Evolutionary conservation across 2,888 invertebrate species (phyloP).

Genomic region (Idaea dimidiata): DNA sequence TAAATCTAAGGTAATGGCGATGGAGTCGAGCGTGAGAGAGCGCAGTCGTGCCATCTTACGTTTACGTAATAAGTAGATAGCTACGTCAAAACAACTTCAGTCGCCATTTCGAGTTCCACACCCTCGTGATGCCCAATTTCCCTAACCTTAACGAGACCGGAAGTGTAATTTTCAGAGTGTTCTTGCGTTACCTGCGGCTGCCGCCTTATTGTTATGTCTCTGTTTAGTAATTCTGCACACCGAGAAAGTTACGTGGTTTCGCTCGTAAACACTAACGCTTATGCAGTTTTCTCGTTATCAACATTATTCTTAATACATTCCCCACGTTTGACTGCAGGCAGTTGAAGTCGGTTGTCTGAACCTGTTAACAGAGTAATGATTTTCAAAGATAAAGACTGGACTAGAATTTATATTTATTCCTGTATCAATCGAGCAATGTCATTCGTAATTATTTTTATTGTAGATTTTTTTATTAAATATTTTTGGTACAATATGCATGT

Average conservation of each 20-base stretch:
- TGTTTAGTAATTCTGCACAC: constrained; percentile 41
- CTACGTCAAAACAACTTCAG: constrained; percentile 47
- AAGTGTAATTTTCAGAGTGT: constrained; percentile 38
- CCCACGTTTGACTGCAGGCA: constrained; percentile 53
- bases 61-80: constrained; percentile 70
- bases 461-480: too few relatives aligned
- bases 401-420: constrained; percentile 38
- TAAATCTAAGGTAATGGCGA: constrained; percentile 70
- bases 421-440: constrained; percentile 13
- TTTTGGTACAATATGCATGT: too few relatives aligned
- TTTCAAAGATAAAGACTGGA: constrained; percentile 31
- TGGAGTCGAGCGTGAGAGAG: constrained; percentile 71
- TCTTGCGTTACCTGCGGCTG: constrained; percentile 23
- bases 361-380: constrained; percentile 40
- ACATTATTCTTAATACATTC: constrained; percentile 44
- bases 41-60: constrained; percentile 64
- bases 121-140: constrained; percentile 54
- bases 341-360: constrained; percentile 38
- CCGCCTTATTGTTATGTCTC: constrained; percentile 37
- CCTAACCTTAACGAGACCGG: constrained; percentile 38
- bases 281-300: constrained; percentile 48
- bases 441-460: too few relatives aligned
- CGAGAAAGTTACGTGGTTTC: constrained; percentile 36
- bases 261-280: constrained; percentile 40
- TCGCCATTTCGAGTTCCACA: constrained; percentile 41